phyloP scores from a whole-genome alignment of 2,797 vertebrate genomes.

The Coilia nasus region DNA sequence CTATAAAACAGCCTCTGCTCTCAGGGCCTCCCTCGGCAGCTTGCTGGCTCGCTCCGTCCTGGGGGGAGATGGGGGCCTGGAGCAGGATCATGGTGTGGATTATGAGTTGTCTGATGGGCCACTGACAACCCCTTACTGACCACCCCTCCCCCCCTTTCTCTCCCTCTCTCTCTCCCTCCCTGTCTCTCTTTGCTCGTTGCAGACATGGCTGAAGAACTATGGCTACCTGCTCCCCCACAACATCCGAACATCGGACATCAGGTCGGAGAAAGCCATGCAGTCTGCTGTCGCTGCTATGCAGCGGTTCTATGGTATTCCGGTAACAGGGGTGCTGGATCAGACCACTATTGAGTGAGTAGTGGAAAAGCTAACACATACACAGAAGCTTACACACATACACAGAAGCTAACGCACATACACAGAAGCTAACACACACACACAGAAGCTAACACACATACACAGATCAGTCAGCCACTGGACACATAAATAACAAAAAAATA shows the following conservation, averaged over 20 bases:
- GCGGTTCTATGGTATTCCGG: slow-evolving; percentile 90
- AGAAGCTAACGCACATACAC: not conserved
- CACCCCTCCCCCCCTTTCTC: not conserved
- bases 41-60: slow-evolving; percentile 30
- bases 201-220: slow-evolving; percentile 92
- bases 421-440: not conserved
- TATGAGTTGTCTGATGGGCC: slow-evolving; percentile 33
- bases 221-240: slow-evolving; percentile 89
- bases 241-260: slow-evolving; percentile 81
- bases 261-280: slow-evolving; percentile 88
- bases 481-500: not conserved
- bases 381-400: too few relatives aligned
- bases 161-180: not conserved
- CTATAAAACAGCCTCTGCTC: slow-evolving; percentile 44
- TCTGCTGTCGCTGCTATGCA: slow-evolving; percentile 91
- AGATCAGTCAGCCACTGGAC: not conserved
- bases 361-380: not conserved
- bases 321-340: slow-evolving; percentile 88
- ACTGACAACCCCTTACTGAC: not conserved
- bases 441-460: not conserved
- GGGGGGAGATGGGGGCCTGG: slow-evolving; percentile 43
- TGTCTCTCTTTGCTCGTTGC: slow-evolving; percentile 48
- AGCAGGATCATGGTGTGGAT: slow-evolving; percentile 33
- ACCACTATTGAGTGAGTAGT: slow-evolving; percentile 88
- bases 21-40: slow-evolving; percentile 1